Evolutionary conservation across 2,888 invertebrate genomes (phyloP).

Genomic region (Neria commutata): DNA sequence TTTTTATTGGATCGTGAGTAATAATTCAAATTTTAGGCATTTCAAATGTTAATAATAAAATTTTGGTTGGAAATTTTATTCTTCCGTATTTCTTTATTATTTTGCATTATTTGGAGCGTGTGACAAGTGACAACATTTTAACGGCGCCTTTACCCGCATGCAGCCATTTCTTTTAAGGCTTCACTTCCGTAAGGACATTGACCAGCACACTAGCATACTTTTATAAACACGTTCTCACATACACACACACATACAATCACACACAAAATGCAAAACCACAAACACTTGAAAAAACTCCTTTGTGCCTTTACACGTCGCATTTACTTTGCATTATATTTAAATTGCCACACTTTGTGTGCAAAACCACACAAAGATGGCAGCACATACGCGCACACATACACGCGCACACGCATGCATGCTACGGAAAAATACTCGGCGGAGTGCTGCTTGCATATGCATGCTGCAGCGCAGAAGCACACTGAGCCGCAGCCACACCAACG

Average conservation of each 20-base stretch:
- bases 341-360: constrained; percentile 18
- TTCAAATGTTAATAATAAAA: no score
- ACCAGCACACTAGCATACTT: no score
- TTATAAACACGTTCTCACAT: not conserved
- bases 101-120: not conserved
- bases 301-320: constrained; percentile 28
- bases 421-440: no score
- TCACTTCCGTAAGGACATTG: constrained; percentile 15
- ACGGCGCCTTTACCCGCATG: not conserved
- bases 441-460: no score
- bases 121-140: not conserved
- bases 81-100: not conserved
- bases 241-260: not conserved
- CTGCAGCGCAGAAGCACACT: not conserved
- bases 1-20: no score
- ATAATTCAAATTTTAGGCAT: no score
- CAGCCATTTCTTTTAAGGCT: constrained; percentile 5
- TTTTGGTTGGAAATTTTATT: not conserved
- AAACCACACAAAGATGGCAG: constrained; percentile 21
- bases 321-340: constrained; percentile 26
- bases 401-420: not conserved
- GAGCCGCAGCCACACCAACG: constrained; percentile 10
- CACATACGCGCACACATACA: constrained; percentile 19
- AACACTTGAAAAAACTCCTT: constrained; percentile 26
- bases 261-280: not conserved